A percentile compares a stretch with the other conserved stretches of the same genome.
These are phyloP conservation scores for Microplitis demolitor DNA, from an alignment of 1,140 invertebrate species.

Conservation along the genomic window DNA sequence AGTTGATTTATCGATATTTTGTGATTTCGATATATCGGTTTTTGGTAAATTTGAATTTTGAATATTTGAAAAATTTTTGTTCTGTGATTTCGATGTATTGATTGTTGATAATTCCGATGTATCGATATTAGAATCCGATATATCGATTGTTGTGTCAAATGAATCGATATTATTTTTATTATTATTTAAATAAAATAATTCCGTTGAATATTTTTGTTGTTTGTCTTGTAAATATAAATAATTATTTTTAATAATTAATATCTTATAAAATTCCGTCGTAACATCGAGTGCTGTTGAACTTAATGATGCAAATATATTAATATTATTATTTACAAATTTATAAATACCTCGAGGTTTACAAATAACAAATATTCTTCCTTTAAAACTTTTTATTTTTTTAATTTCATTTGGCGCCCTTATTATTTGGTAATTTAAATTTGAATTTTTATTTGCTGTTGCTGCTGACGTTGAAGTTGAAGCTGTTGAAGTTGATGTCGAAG, in stretches of 20 bases:
- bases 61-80: too few species aligned
- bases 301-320: slow-evolving; percentile 34
- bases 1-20: too few species aligned
- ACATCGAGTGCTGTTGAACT: slow-evolving; percentile 44
- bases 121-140: background rate
- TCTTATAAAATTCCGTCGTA: slow-evolving; percentile 38
- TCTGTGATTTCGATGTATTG: too few species aligned
- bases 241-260: slow-evolving; percentile 31
- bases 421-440: too few species aligned
- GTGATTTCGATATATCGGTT: too few species aligned
- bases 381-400: slow-evolving; percentile 40
- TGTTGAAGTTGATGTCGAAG: background rate
- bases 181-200: slow-evolving; percentile 26
- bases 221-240: slow-evolving; percentile 45
- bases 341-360: slow-evolving; percentile 46
- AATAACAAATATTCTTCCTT: slow-evolving; percentile 43
- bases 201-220: slow-evolving; percentile 27
- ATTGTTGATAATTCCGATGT: too few species aligned
- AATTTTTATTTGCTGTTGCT: background rate
- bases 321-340: slow-evolving; percentile 39
- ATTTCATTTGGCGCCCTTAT: slow-evolving; percentile 38
- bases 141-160: background rate
- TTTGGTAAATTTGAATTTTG: too few species aligned
- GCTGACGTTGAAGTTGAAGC: background rate
- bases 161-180: background rate